phyloP scores from a whole-genome alignment of 2,113 vertebrate genomes.

The Nibea coibor region DNA sequence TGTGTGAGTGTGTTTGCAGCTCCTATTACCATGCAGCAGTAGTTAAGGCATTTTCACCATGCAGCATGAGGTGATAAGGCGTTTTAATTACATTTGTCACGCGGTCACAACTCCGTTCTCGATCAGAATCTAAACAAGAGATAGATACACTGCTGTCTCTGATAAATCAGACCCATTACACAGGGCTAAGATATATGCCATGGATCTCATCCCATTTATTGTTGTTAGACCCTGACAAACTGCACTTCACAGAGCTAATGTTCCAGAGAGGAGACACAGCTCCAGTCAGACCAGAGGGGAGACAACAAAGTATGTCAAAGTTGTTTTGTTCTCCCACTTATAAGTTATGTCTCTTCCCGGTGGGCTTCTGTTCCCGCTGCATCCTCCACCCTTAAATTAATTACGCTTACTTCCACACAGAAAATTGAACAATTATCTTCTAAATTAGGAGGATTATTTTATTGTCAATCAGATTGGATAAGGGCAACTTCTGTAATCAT shows the following conservation, averaged over 20 bases:
- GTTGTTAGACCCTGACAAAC: conserved; percentile 53
- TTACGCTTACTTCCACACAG: conserved; percentile 26
- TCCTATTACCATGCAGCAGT: conserved; percentile 21
- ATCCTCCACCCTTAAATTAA: conserved; percentile 41
- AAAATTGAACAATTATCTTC: conserved; percentile 63
- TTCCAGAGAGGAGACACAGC: conserved; percentile 34
- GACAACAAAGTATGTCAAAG: conserved; percentile 12
- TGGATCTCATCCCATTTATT: conserved; percentile 43
- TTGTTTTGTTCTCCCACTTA: conserved; percentile 46
- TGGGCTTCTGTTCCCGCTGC: neutral
- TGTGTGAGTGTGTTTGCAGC: neutral
- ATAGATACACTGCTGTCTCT: conserved; percentile 31
- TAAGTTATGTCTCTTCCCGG: conserved; percentile 25
- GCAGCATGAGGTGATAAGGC: conserved; percentile 16
- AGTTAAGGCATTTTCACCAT: conserved; percentile 26
- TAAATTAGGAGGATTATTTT: conserved; percentile 63
- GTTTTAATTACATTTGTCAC: conserved; percentile 53
- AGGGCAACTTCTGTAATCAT: conserved; percentile 64
- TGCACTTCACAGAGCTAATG: conserved; percentile 39
- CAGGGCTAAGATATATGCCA: conserved; percentile 19
- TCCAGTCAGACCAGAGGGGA: conserved; percentile 31
- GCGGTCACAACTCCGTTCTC: conserved; percentile 20
- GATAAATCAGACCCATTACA: conserved; percentile 43
- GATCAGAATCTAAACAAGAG: conserved; percentile 46
- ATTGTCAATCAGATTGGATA: conserved; percentile 55